Evolutionary conservation across 2,888 invertebrate genomes (phyloP).

Genomic region (Nemurella pictetii): DNA sequence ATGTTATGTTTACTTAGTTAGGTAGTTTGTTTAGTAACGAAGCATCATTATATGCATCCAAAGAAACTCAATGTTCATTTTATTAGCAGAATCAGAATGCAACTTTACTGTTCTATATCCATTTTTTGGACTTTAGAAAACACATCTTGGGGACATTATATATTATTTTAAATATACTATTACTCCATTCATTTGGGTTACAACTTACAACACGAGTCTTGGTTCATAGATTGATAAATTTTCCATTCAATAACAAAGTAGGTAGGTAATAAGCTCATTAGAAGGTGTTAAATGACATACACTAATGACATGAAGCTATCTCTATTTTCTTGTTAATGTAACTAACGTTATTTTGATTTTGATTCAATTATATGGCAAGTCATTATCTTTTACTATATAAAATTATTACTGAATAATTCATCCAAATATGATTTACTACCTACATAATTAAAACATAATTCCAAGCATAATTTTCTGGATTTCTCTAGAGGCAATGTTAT

Average conservation of each 20-base stretch:
- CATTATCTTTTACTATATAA: not conserved
- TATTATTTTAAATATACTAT: not conserved
- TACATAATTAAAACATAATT: not conserved
- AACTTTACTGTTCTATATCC: not conserved
- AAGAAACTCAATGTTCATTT: not conserved
- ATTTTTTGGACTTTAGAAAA: not conserved
- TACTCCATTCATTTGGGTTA: conserved; percentile 14
- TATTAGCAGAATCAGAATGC: not conserved
- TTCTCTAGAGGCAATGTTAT: not conserved
- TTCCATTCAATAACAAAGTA: conserved; percentile 3
- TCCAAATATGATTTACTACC: no score
- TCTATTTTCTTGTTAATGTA: not conserved
- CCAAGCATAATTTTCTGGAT: not conserved
- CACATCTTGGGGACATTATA: conserved; percentile 5
- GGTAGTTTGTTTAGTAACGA: not conserved
- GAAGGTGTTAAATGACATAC: conserved; percentile 1
- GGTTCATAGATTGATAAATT: conserved; percentile 12
- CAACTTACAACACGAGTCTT: not conserved
- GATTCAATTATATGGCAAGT: not conserved
- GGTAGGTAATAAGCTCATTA: conserved; percentile 9
- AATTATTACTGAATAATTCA: not conserved
- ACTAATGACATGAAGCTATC: not conserved
- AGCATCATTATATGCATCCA: not conserved
- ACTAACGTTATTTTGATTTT: not conserved
- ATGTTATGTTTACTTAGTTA: not conserved